Conservation (phyloP, 2,113 vertebrate genomes). For the Ardeotis arabs region DNA sequence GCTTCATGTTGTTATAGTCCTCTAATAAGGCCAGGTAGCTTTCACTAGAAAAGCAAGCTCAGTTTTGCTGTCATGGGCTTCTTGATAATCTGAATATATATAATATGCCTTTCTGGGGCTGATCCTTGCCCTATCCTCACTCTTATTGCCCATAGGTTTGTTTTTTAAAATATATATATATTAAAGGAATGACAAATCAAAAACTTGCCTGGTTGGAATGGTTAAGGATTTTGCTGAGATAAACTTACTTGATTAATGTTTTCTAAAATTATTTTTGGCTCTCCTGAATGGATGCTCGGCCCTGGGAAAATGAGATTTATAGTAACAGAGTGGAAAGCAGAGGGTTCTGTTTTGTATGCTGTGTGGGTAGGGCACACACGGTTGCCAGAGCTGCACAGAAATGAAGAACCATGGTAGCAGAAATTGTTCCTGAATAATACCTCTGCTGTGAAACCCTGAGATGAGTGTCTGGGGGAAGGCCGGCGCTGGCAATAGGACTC, state of each 20-base stretch:
- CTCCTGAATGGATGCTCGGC: neutral
- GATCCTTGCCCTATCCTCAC: neutral
- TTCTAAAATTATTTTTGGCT: neutral
- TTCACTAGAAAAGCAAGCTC: neutral
- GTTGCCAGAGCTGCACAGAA: neutral
- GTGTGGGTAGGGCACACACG: rapidly evolving
- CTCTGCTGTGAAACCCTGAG: neutral
- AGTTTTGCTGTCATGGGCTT: neutral
- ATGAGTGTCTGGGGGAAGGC: neutral
- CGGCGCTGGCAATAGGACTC: neutral
- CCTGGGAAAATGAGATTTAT: neutral
- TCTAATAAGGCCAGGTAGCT: neutral
- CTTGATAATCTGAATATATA: neutral
- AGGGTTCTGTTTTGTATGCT: neutral
- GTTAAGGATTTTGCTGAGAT: neutral
- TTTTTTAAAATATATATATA: neutral
- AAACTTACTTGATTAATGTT: neutral
- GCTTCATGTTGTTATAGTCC: neutral
- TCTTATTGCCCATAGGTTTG: neutral
- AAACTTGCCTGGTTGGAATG: neutral
- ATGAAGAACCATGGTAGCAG: neutral
- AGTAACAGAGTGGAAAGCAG: neutral
- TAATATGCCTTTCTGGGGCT: neutral
- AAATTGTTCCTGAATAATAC: neutral
- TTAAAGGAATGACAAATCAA: neutral